Evolutionary conservation across 2,113 vertebrate species (phyloP).

Genomic region (Gallinago jamesoni): DNA sequence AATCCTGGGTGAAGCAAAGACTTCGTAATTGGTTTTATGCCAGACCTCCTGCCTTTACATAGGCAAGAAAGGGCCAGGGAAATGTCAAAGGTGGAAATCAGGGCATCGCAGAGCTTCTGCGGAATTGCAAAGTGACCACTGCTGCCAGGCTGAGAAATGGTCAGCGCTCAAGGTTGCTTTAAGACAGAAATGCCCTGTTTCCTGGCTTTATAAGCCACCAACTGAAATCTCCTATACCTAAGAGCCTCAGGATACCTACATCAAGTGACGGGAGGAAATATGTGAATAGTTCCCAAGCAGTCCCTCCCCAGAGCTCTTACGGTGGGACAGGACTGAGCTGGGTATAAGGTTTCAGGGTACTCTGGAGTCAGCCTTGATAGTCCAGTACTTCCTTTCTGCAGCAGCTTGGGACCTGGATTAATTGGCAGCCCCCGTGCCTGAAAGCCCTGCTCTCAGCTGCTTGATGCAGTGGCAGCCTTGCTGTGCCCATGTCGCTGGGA

Average conservation of each 20-base stretch:
- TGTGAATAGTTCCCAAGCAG: neutral
- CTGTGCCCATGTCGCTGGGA: neutral
- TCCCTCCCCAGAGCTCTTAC: neutral
- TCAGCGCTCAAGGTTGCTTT: neutral
- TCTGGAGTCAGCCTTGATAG: neutral
- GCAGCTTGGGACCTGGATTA: neutral
- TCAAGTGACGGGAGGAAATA: neutral
- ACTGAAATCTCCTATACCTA: neutral
- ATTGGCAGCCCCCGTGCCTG: rapidly evolving
- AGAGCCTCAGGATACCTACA: neutral
- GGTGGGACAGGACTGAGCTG: neutral
- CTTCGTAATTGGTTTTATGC: constrained; percentile 31
- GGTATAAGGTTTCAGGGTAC: neutral
- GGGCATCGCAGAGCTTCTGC: neutral
- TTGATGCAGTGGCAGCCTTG: neutral
- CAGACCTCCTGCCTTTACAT: constrained; percentile 17
- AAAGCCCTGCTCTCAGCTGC: neutral
- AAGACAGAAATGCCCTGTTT: neutral
- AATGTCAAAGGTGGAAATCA: constrained; percentile 51
- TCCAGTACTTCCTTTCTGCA: neutral
- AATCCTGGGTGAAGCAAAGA: neutral
- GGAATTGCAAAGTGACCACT: constrained; percentile 18
- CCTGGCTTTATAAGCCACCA: neutral
- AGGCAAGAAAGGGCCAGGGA: neutral
- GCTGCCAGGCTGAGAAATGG: neutral